Base-by-base conservation (phyloP, 2,113 vertebrate genomes). In the Gnathonemus echidnorhynchus region DNA sequence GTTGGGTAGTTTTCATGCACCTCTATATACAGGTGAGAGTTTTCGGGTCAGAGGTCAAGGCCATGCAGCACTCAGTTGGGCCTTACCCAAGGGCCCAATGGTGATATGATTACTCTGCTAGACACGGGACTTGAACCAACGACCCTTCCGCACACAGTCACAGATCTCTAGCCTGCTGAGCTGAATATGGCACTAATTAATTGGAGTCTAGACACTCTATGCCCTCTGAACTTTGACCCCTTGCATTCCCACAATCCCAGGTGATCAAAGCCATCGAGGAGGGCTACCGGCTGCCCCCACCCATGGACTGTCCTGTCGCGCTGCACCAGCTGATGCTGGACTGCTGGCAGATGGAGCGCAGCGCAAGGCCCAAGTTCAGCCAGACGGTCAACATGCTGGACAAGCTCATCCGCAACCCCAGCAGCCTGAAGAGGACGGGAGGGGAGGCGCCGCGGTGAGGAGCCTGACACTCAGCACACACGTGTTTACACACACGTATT, bases 301-400 rank as follows among this genome's bases (percentile, higher is more conserved):
- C 98, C 1, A 99, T 99, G 98, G 98, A 99, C 95, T 99, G 98
- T 90, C 98, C 98, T 11, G 97, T 98, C 8, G 96, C 98, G 0
- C 97, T 99, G 49, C 98, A 99, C 93, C 98, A 99, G 95, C 97
- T 99, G 91, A 99, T 99, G 98, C 91, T 99, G 88, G 98, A 99
- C 94, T 99, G 98, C 94, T 99, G 98, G 98, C 98, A 99, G 96
- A 97, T 98, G 92, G 98, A 99, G 90, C 95, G 98, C 62, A 97
- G 97, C 0, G 97, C 98, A 95, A 96, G 98, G 91, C 98, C 98
- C 39, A 99, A 98, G 91, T 99, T 99, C 89, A 98, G 98, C 91
- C 98, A 99, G 96, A 99, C 99, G 1, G 98, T 99, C 95, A 99
- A 98, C 97, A 99, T 99, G 98, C 94, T 99, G 95, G 98, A 99